Percentiles rank a stretch among this genome's conserved stretches.
These are phyloP conservation scores for Amblyjoppa fuscipennis DNA, from an alignment of 2,888 invertebrate species.

Conservation along the genomic window DNA sequence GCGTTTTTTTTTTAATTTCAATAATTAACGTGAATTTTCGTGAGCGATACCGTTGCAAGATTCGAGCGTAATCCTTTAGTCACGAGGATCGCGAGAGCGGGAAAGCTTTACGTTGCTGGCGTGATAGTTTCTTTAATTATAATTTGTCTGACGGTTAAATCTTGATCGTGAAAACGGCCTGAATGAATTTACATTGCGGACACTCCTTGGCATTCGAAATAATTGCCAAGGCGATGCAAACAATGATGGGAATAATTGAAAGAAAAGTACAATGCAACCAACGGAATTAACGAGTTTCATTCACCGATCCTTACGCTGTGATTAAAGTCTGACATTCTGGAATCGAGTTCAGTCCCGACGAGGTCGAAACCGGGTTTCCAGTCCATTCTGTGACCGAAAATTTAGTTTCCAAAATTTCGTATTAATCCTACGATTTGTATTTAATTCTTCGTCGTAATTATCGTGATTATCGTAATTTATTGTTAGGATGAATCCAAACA, in stretches of 20 bases:
- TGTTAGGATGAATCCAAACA: neutral
- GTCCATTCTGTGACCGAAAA: neutral
- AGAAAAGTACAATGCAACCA: conserved; percentile 8
- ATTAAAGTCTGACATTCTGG: conserved; percentile 14
- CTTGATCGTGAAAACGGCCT: conserved; percentile 2
- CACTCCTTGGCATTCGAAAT: conserved; percentile 27
- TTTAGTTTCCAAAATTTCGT: neutral
- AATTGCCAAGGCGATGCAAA: conserved; percentile 10
- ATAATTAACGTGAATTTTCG: no score
- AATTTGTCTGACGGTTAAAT: no score
- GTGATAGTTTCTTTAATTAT: no score
- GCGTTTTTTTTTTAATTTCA: no score
- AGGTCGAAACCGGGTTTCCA: no score
- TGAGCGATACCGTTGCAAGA: no score
- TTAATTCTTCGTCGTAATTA: conserved; percentile 3
- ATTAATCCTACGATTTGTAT: neutral
- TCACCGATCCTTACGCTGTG: conserved; percentile 42
- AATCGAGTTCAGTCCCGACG: neutral
- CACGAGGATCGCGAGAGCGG: no score
- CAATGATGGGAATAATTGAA: conserved; percentile 52
- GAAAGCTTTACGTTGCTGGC: no score
- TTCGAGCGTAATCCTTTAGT: no score
- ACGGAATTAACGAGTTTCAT: conserved; percentile 55
- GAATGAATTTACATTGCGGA: conserved; percentile 19
- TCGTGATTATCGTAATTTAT: conserved; percentile 12